Conservation (phyloP, 2,797 vertebrate genomes). For the Galago senegalensis region DNA sequence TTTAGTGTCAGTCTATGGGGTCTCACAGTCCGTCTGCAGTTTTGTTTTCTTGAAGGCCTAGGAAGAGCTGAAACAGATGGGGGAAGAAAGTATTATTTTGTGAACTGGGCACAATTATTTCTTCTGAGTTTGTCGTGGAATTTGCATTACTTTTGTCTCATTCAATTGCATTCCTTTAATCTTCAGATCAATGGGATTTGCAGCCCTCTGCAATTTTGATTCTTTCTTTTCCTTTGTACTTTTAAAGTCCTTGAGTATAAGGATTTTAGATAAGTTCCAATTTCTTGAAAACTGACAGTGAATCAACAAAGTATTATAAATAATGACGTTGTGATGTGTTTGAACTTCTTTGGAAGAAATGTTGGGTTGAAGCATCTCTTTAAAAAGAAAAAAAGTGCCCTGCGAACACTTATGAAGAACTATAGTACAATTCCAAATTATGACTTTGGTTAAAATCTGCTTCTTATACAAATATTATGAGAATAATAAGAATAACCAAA, state of each 20-base stretch:
- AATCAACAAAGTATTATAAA: constrained; percentile 55
- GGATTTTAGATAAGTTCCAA: constrained; percentile 35
- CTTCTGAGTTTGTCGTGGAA: neutral
- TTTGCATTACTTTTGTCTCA: constrained; percentile 55
- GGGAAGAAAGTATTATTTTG: neutral
- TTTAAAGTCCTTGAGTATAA: constrained; percentile 34
- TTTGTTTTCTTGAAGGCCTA: neutral
- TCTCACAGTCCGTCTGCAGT: neutral
- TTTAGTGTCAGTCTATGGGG: neutral
- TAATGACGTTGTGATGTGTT: constrained; percentile 33
- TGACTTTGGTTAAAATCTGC: neutral
- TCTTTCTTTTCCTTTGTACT: constrained; percentile 38
- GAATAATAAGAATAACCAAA: constrained; percentile 26
- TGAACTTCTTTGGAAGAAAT: constrained; percentile 41
- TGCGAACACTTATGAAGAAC: neutral
- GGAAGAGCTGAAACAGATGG: neutral
- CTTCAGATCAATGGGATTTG: constrained; percentile 67
- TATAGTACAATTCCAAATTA: neutral
- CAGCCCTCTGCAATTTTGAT: neutral
- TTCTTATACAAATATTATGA: constrained; percentile 3
- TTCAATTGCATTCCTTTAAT: constrained; percentile 31
- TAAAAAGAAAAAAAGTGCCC: neutral
- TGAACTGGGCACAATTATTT: neutral
- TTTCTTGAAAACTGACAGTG: constrained; percentile 55
- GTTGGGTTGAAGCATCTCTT: neutral